Evolutionary conservation across 2,113 vertebrate species (phyloP).

Genomic region (Pan troglodytes): NHGRI_mPanTro3-v2.1_pri NC_072402.2:120874501-120875000

Average conservation of each 20-base stretch:
- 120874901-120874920: background rate
- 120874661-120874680: background rate
- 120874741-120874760: background rate
- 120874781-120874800: background rate
- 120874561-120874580: background rate
- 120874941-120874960: background rate
- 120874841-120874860: background rate
- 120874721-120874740: background rate
- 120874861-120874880: background rate
- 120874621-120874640: background rate
- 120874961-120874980: background rate
- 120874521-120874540: background rate
- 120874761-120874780: background rate
- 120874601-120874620: background rate
- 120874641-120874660: background rate
- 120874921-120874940: background rate
- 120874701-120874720: background rate
- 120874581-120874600: background rate
- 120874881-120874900: background rate
- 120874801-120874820: background rate
- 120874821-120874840: background rate
- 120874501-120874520: background rate
- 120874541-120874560: background rate
- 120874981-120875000: background rate
- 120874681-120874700: background rate